Evolutionary conservation across 1,140 invertebrate genomes (phyloP), one percentile per base, ranked within the genome.

Genomic region (Cecropterus lyciades): DNA sequence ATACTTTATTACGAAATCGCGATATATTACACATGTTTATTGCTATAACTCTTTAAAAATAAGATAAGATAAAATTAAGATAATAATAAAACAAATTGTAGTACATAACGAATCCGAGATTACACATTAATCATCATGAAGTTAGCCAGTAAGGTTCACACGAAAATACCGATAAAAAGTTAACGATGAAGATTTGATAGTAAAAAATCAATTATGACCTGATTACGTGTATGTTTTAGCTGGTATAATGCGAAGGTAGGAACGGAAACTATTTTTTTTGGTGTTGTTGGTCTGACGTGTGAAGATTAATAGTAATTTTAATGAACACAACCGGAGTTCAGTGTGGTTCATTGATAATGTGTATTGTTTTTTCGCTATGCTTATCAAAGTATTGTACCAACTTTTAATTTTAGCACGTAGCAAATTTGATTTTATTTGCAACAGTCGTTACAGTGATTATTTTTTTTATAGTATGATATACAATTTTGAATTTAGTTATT

Each of bases 191-290:
- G 13, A 43, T 40, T 13, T 7, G 3, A 40, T 14, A 7, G 1
- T 11, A 43, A 43, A 43, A 43, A 43, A 43, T 43, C 40, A 43
- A 43, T 43, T 43, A 43, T 43, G 40, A 43, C 13, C 13, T 43
- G n/a, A 14, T 43, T 43, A 14, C 13, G 13, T 43, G 13, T 43
- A 9, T n/a, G 30, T 33, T 33, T 40, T 40, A 13, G 37, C 10
- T 3, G 37, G n/a, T 40, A 40, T n/a, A 40, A n/a, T 40, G 37
- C 10, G 37, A 40, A 5, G 30, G 30, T 40, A 40, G 37, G 11
- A 40, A 40, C 37, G 37, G 37, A 40, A 40, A 40, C 11, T 40
- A 40, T 40, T 40, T 40, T 40, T n/a, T n/a, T n/a, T 43, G 40
- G 13, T 43, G 40, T 3, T 43, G 13, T n/a, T 40, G 37, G 3